A percentile compares a stretch with the other conserved stretches of the same genome.
Evolutionary conservation across 2,113 vertebrate species (phyloP).

Genomic region (Nothoprocta perdicaria): DNA sequence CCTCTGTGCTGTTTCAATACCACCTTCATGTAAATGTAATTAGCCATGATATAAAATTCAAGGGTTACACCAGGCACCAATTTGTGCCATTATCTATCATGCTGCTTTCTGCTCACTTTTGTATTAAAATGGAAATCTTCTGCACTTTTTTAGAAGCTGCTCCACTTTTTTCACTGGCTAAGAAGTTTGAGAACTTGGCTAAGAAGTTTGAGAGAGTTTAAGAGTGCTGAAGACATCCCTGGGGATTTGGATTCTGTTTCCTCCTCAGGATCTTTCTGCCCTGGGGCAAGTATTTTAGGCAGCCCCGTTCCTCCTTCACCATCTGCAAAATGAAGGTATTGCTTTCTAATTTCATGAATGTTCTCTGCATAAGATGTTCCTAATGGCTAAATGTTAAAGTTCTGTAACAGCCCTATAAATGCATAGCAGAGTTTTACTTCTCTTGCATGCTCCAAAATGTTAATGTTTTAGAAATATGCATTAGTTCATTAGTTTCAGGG

Average conservation of each 20-base stretch:
- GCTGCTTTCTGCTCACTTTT: not conserved
- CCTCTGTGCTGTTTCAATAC: not conserved
- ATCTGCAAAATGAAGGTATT: not conserved
- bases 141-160: not conserved
- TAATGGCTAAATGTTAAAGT: not conserved
- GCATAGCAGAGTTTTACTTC: not conserved
- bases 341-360: not conserved
- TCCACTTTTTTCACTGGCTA: not conserved
- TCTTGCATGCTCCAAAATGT: not conserved
- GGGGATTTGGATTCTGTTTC: not conserved
- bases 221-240: not conserved
- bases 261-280: not conserved
- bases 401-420: not conserved
- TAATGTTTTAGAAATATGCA: not conserved
- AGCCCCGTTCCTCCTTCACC: not conserved
- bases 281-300: not conserved
- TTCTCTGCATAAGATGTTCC: not conserved
- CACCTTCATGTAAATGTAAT: not conserved
- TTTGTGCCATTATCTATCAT: not conserved
- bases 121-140: not conserved
- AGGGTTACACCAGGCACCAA: rapidly evolving
- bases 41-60: not conserved
- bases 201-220: not conserved
- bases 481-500: not conserved
- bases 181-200: not conserved